Conservation (phyloP, 2,888 invertebrate genomes). For the Dione juno region DNA sequence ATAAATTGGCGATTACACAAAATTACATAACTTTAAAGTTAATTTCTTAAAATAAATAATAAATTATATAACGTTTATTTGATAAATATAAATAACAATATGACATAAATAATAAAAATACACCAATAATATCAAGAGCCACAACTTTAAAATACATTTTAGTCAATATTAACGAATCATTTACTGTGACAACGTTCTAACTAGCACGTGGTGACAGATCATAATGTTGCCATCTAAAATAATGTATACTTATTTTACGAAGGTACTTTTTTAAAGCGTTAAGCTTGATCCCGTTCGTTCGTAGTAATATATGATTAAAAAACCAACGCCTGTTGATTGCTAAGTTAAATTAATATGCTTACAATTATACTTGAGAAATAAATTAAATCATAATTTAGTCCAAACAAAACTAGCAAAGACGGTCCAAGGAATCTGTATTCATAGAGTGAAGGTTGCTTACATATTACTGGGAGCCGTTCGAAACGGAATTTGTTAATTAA, state of each 20-base stretch:
- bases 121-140: neutral
- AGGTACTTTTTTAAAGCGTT: slow-evolving; percentile 16
- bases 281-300: neutral
- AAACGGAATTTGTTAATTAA: neutral
- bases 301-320: neutral
- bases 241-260: neutral
- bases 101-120: neutral
- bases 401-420: neutral
- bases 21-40: too few relatives aligned
- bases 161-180: neutral
- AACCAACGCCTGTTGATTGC: neutral
- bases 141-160: neutral
- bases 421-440: neutral
- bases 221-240: neutral
- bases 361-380: neutral
- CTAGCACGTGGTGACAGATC: neutral
- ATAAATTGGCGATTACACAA: too few relatives aligned
- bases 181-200: slow-evolving; percentile 19
- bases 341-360: neutral
- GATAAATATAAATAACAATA: neutral
- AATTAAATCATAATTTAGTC: neutral
- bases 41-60: too few relatives aligned
- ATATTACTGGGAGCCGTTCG: neutral
- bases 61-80: too few relatives aligned
- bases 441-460: slow-evolving; percentile 14